Base-by-base conservation (phyloP, 2,113 vertebrate genomes). In the Elaphurus davidianus region DNA sequence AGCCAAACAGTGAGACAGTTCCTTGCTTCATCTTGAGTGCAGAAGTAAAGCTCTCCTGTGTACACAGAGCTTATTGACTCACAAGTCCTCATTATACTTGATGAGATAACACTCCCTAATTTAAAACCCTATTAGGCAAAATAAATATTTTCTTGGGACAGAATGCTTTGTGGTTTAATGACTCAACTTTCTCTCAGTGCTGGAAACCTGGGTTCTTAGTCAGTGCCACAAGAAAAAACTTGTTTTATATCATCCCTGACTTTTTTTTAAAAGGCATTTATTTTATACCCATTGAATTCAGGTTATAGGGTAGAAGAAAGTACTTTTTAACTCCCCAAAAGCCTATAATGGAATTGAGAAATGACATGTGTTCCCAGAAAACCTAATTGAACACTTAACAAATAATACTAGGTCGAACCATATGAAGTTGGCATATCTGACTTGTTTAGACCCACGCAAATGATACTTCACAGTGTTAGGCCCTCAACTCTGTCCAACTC, bases 71-170 rank as follows among this genome's bases (percentile, higher is more conserved):
- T 97, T 90, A 64, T 81, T 98, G 93, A 87, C 82, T 97, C 76
- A 95, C 74, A 96, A 11, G 67, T 96, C 81, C 89, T 96, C 71
- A 57, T 8, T 96, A 82, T 71, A 47, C 45, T 15, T 87, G 52
- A 71, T 76, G 59, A 87, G 52, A 78, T 97, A 95, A 78, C 91
- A 91, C 84, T 94, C 93, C 94, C 87, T 97, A 59, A 86, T 96
- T 97, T 97, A 97, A 97, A 95, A 94, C 96, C 84, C 74, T 52
- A 4, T 95, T 95, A 82, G 79, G 93, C 91, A 97, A 74, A 98
- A 93, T 94, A 95, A 94, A 98, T 98, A 92, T 87, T 98, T 98
- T 98, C 97, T 95, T 97, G 87, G 96, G 36, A 87, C 54, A 96
- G 91, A 71, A 88, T 94, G 67, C 54, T 82, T 98, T 95, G 93